phyloP scores from a whole-genome alignment of 1,140 invertebrate genomes.

The Trichonephila inaurata region DNA sequence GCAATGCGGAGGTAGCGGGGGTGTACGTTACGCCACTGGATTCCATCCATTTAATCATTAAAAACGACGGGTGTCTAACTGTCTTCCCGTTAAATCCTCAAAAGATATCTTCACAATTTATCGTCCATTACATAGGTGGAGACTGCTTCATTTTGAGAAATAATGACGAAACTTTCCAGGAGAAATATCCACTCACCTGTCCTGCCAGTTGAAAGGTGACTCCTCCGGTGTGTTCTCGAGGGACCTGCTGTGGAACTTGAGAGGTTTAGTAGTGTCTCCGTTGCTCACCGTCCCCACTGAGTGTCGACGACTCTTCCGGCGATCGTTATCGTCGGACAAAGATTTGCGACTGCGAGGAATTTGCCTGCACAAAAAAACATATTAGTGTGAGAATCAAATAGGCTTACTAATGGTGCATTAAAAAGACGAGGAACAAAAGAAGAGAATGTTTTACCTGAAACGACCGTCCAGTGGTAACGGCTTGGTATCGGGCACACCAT shows the following conservation, averaged over 20 bases:
- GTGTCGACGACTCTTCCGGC: conserved; percentile 78
- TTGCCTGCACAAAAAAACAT: conserved; percentile 83
- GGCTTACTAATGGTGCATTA: neutral
- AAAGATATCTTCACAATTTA: too few relatives aligned
- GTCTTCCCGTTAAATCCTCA: too few relatives aligned
- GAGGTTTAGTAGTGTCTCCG: neutral
- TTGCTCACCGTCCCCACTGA: conserved; percentile 71
- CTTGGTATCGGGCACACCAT: conserved; percentile 88
- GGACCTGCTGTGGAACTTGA: conserved; percentile 44
- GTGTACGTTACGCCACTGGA: too few relatives aligned
- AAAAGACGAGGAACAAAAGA: too few relatives aligned
- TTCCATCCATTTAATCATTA: too few relatives aligned
- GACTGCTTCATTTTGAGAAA: neutral
- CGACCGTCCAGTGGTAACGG: conserved; percentile 89
- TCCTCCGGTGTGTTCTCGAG: conserved; percentile 70
- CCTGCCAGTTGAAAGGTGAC: conserved; percentile 51
- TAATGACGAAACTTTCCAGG: too few relatives aligned
- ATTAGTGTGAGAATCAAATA: neutral
- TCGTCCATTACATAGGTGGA: too few relatives aligned
- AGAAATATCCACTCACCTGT: conserved; percentile 16
- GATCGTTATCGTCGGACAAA: conserved; percentile 79
- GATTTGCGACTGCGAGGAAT: conserved; percentile 87
- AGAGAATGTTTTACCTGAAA: conserved; percentile 83
- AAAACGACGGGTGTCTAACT: too few relatives aligned
- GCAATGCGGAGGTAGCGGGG: too few relatives aligned